These are phyloP conservation scores for Masnerella sp. DNA, from an alignment of 2,888 invertebrate species.

Conservation along the genomic window DNA sequence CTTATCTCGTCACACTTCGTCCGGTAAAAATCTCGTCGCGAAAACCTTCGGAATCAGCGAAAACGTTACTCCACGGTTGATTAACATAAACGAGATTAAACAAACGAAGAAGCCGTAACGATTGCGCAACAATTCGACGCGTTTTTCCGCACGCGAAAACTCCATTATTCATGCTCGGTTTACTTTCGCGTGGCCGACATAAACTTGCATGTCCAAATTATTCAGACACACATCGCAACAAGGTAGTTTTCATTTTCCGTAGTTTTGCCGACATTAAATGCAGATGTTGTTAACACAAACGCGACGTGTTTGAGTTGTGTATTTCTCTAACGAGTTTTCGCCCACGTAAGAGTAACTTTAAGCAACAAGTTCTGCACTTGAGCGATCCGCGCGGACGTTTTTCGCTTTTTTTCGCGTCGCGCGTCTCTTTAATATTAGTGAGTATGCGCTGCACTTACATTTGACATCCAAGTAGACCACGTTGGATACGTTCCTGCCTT, in stretches of 20 bases:
- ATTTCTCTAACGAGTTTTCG: slow-evolving; percentile 41
- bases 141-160: slow-evolving; percentile 22
- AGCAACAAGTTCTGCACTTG: slow-evolving; percentile 45
- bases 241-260: slow-evolving; percentile 54
- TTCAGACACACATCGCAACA: slow-evolving; percentile 52
- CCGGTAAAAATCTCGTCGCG: no score
- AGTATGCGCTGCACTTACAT: slow-evolving; percentile 75
- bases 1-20: no score
- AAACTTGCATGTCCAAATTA: slow-evolving; percentile 52
- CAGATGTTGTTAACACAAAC: slow-evolving; percentile 52
- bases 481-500: slow-evolving; percentile 85
- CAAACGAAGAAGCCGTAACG: slow-evolving; percentile 26
- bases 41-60: no score
- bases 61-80: no score
- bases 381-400: slow-evolving; percentile 8
- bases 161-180: slow-evolving; percentile 50
- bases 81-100: slow-evolving; percentile 34
- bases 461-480: slow-evolving; percentile 77
- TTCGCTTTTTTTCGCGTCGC: not conserved
- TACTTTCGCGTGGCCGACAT: slow-evolving; percentile 32
- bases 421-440: slow-evolving; percentile 23
- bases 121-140: slow-evolving; percentile 35
- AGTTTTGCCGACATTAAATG: slow-evolving; percentile 51
- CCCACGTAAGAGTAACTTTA: not conserved
- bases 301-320: slow-evolving; percentile 44